phyloP scores from a whole-genome alignment of 1,140 invertebrate genomes.

The Heliconius congener region DNA sequence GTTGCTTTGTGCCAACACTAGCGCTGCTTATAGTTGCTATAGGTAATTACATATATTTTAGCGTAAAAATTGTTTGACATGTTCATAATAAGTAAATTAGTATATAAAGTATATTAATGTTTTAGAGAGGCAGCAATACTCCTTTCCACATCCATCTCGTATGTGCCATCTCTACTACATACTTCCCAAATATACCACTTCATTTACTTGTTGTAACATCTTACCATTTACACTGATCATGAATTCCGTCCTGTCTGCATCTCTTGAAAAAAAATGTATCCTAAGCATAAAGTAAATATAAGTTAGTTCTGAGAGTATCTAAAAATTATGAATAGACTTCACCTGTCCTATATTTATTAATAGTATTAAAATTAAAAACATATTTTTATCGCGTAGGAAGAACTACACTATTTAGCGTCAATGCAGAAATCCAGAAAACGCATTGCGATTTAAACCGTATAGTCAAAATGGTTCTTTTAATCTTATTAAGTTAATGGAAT shows the following conservation, averaged over 20 bases:
- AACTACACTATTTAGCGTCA: conserved; percentile 28
- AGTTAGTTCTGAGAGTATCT: too few relatives aligned
- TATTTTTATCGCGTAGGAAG: background rate
- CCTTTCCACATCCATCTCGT: too few relatives aligned
- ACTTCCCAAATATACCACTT: too few relatives aligned
- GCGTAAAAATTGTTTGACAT: background rate
- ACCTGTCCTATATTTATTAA: background rate
- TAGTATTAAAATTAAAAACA: background rate
- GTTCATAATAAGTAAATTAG: background rate
- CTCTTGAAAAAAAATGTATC: too few relatives aligned
- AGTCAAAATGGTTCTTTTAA: background rate
- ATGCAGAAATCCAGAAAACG: conserved; percentile 24
- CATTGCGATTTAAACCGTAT: conserved; percentile 14
- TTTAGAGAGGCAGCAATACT: background rate
- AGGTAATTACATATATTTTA: background rate
- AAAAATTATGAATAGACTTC: too few relatives aligned
- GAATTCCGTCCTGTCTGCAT: too few relatives aligned
- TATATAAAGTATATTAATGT: background rate
- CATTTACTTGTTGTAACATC: too few relatives aligned
- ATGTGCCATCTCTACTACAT: too few relatives aligned
- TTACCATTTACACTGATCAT: too few relatives aligned
- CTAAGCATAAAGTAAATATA: too few relatives aligned
- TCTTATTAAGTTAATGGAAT: background rate
- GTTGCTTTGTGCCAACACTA: background rate
- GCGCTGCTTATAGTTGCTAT: background rate